Evolutionary conservation across 2,113 vertebrate species (phyloP), one percentile per base, ranked within the genome.

Genomic region (Sylvilagus bachmani): DNA sequence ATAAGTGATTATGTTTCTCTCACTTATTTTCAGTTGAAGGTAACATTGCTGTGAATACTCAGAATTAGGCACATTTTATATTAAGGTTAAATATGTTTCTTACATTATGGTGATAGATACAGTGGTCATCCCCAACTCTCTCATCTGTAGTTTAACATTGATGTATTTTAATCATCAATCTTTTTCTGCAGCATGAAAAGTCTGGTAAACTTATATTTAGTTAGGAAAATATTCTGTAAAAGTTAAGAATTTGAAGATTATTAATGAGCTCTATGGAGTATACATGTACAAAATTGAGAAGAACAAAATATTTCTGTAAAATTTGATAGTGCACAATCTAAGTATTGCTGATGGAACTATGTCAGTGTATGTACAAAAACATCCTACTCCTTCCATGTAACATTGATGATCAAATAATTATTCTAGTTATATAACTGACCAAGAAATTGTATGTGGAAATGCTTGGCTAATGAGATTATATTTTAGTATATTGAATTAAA

Each of bases 71-170:
- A 74, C 24, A 69, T 91, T 92, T 83, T 55, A 22, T 88, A 58
- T 82, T 82, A 84, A 92, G 55, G 49, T 94, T 96, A 93, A 90
- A 94, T 80, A 16, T 73, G 38, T 93, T 93, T 94, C 51, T 94
- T 95, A 17, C 33, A n/a, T 17, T 61, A 7, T 1, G 2, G 29
- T 79, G 58, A 10, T 75, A n/a, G 17, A 27, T 82, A 36, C 3
- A 27, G 25, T 19, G 83, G 0, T 91, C 36, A 93, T 74, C 75
- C 21, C 3, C 74, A n/a, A 9, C 27, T 83, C 31, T 66, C 61
- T 85, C 61, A 64, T 73, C 62, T 55, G 4, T 49, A 53, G 38
- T 53, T 82, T 82, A 93, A 64, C 66, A 12, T 11, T 55, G 21
- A 21, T 77, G n/a, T 9, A 33, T 53, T 94, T 78, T 78, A 90